Conservation (phyloP, 2,888 invertebrate species). For the Rugalucina vietnamica region DNA sequence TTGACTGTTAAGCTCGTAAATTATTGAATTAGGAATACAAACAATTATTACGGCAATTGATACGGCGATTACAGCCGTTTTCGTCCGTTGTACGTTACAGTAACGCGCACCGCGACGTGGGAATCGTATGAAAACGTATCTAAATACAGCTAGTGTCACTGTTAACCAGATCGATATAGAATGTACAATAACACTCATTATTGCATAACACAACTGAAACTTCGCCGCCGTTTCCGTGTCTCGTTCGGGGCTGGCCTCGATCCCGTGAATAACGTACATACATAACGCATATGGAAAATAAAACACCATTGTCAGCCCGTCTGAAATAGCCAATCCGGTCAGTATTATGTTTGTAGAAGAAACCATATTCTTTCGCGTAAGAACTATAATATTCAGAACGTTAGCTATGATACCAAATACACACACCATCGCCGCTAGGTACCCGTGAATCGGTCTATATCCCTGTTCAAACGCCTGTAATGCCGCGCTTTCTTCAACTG, state of each 20-base stretch:
- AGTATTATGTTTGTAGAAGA: constrained; percentile 96
- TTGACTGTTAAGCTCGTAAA: constrained; percentile 85
- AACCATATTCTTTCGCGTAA: constrained; percentile 94
- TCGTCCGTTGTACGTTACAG: constrained; percentile 92
- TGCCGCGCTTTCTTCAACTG: constrained; percentile 47
- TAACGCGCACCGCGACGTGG: constrained; percentile 92
- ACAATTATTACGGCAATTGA: constrained; percentile 78
- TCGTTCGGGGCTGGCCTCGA: constrained; percentile 66
- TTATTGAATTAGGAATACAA: constrained; percentile 83
- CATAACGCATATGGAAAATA: constrained; percentile 94
- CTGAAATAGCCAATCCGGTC: constrained; percentile 93
- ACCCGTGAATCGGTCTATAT: constrained; percentile 89
- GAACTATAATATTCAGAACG: constrained; percentile 94
- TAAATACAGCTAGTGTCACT: constrained; percentile 96
- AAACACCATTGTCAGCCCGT: constrained; percentile 93
- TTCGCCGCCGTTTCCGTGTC: constrained; percentile 79
- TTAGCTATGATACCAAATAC: constrained; percentile 96
- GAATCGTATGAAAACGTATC: constrained; percentile 87
- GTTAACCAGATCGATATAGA: constrained; percentile 98
- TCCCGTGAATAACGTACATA: constrained; percentile 79
- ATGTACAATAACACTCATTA: constrained; percentile 94
- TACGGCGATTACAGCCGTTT: constrained; percentile 89
- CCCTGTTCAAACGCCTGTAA: constrained; percentile 61
- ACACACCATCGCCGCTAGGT: constrained; percentile 93
- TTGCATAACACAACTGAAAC: constrained; percentile 90